phyloP scores from a whole-genome alignment of 2,797 vertebrate species.

The Acanthiza pusilla region DNA sequence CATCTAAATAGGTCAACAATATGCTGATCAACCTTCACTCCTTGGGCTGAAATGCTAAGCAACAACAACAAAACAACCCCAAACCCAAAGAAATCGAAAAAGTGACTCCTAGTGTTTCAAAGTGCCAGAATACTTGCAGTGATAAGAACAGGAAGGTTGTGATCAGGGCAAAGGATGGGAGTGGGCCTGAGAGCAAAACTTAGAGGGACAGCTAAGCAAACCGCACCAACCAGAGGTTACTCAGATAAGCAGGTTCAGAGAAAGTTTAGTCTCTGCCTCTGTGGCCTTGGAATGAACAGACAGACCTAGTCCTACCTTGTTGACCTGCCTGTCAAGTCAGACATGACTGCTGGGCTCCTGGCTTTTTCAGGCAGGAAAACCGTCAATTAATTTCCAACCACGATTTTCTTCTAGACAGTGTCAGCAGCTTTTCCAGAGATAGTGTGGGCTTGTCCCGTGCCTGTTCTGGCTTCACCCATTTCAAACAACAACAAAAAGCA shows the following conservation, averaged over 20 bases:
- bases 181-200: neutral
- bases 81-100: neutral
- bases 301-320: neutral
- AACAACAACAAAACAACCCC: fast-evolving
- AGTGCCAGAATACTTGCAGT: neutral
- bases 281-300: neutral
- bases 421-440: neutral
- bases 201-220: neutral
- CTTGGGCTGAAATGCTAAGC: neutral
- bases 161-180: neutral
- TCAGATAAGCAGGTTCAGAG: neutral
- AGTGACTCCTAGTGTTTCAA: neutral
- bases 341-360: neutral
- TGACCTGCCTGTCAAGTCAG: neutral
- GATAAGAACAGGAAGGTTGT: neutral
- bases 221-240: neutral
- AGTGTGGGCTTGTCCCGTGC: neutral
- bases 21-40: neutral
- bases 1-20: neutral
- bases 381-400: neutral
- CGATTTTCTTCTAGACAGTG: neutral
- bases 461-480: neutral
- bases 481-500: neutral
- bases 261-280: neutral
- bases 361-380: neutral